Conservation (phyloP, 2,113 vertebrate genomes). For the Podocnemis expansa region DNA sequence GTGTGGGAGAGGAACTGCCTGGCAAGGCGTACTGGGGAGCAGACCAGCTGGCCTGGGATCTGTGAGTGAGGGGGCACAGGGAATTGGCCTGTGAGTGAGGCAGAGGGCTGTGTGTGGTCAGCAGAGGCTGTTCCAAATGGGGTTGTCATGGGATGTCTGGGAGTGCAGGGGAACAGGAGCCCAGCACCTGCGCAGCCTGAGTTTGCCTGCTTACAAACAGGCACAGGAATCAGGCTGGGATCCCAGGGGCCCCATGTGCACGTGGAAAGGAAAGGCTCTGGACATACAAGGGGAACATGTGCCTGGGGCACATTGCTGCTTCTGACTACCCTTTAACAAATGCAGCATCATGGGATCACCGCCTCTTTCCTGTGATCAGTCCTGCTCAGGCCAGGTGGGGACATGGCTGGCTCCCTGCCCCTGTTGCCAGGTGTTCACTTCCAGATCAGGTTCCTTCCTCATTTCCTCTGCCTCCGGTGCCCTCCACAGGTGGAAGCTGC, state of each 20-base stretch:
- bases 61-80: neutral
- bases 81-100: too few species aligned
- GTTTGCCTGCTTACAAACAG: neutral
- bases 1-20: neutral
- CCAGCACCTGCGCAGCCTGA: too few species aligned
- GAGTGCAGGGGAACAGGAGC: neutral
- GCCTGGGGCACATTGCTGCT: neutral
- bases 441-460: neutral
- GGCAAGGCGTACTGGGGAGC: neutral
- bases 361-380: neutral
- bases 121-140: neutral
- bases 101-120: neutral
- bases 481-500: neutral
- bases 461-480: neutral
- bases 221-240: neutral
- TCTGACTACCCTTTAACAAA: neutral
- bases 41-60: neutral
- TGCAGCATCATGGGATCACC: neutral
- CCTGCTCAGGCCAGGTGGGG: neutral
- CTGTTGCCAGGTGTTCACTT: neutral
- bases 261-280: neutral
- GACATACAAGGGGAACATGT: neutral
- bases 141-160: neutral
- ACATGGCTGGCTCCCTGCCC: neutral
- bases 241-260: neutral